Base-by-base conservation (phyloP, 2,113 vertebrate species). In the Crotophaga sulcirostris region DNA sequence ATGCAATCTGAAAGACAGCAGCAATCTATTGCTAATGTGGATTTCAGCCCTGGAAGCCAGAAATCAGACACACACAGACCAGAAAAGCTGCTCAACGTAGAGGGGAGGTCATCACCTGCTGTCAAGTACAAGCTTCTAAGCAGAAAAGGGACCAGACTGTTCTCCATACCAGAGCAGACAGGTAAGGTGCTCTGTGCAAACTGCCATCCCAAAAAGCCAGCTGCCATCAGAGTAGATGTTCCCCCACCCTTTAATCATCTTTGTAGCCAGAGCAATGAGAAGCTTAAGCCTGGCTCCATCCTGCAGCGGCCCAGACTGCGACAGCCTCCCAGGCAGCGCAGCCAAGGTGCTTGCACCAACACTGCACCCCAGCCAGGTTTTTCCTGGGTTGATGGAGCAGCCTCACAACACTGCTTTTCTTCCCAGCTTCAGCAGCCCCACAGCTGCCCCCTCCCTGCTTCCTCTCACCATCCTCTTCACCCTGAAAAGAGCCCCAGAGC, bases 391-490 rank as follows among this genome's bases (percentile, higher is more conserved):
- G 72, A 47, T 1, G 4, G 55, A 36, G 42, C 59, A 79, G 38
- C 49, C 36, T 74, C 66, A 87, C 82, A 90, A 87, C 59, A 77
- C 67, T 38, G 67, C 73, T 92, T 79, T 90, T 93, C 83, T 66
- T 87, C 90, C 90, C 77, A 79, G 54, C 60, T 52, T 51, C 52
- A 10, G 52, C 31, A 52, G 9, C 10, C 36, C 24, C 42, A 36
- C 1, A 1, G 38, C 62, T 3, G 1, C 26, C 73, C 42, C 62
- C 34, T 85, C 68, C 78, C 68, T 9, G 1, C 54, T 63, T 63
- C 84, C 51, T 55, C 77, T 59, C 67, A 8, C 47, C 85, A 73
- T 23, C 47, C 34, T 59, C 52, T 38, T 17, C 59, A 67, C 72
- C 69, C 17, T 4, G 14, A 54, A 67, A 55, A 47, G 62, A 72